phyloP scores from a whole-genome alignment of 2,797 vertebrate species.

The Orestias chungarensis region DNA sequence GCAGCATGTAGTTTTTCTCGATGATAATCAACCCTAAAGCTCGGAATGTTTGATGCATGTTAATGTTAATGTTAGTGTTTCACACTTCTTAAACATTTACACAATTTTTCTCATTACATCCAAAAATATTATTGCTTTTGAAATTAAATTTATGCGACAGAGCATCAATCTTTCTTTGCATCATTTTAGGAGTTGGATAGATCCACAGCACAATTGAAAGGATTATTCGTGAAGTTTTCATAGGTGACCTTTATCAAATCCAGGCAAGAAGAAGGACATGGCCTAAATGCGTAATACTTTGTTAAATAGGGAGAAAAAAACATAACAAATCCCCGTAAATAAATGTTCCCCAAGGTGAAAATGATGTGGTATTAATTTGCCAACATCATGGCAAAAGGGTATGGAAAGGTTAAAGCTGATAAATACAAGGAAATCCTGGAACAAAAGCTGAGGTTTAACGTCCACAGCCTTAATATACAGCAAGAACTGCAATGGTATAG shows the following conservation, averaged over 20 bases:
- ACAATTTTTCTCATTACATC: background rate
- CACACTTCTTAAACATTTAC: background rate
- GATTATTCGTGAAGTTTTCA: background rate
- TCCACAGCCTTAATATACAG: background rate
- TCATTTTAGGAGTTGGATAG: background rate
- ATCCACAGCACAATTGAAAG: background rate
- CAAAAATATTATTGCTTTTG: background rate
- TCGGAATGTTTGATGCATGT: background rate
- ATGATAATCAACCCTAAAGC: background rate
- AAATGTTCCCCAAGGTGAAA: background rate
- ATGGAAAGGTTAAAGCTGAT: background rate
- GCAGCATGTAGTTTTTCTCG: conserved; percentile 62
- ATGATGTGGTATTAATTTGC: background rate
- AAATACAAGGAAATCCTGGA: background rate
- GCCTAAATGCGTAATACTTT: background rate
- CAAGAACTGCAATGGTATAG: background rate
- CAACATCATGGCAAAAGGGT: background rate
- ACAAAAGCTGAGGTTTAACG: background rate
- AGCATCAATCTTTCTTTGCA: background rate
- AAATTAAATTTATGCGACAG: background rate
- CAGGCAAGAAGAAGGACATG: background rate
- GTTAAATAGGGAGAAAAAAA: no score
- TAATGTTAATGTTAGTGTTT: no score
- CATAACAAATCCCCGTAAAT: background rate
- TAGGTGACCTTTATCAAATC: background rate